Percentiles rank a stretch among this genome's conserved stretches.
These are phyloP conservation scores for Leptatherina wallacei DNA, from an alignment of 2,797 vertebrate species.

Conservation along the genomic window DNA sequence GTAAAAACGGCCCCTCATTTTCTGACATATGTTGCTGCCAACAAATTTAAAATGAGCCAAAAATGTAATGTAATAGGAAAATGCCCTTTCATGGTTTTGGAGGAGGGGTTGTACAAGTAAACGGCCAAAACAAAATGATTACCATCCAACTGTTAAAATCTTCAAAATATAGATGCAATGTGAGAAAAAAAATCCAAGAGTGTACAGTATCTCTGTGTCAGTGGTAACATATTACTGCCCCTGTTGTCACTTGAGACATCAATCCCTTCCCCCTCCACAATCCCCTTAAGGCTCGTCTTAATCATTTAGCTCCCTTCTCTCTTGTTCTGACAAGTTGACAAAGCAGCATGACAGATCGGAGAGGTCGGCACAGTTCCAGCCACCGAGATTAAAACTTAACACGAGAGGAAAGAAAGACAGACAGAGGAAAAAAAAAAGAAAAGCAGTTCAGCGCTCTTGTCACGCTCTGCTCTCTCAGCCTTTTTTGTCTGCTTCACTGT, in stretches of 20 bases:
- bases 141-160: no score
- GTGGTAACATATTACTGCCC: conserved; percentile 35
- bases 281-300: conserved; percentile 50
- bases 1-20: no score
- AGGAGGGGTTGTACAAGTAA: no score
- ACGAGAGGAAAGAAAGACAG: conserved; percentile 42
- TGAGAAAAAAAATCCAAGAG: no score
- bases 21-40: no score
- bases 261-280: conserved; percentile 14
- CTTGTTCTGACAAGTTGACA: conserved; percentile 60
- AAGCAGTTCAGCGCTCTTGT: conserved; percentile 47
- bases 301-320: conserved; percentile 56
- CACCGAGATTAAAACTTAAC: conserved; percentile 59
- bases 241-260: conserved; percentile 16
- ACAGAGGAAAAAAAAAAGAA: not conserved
- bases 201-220: no score
- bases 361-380: conserved; percentile 66
- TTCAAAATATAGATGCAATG: no score
- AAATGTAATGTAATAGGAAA: no score
- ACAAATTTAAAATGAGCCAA: no score
- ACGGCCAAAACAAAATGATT: no score
- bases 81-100: no score
- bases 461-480: conserved; percentile 46
- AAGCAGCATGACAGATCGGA: conserved; percentile 62
- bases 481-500: conserved; percentile 41